Base-by-base conservation (phyloP, 64 coral and sea anemone genomes). In the Stichodactyla mertensii region DNA sequence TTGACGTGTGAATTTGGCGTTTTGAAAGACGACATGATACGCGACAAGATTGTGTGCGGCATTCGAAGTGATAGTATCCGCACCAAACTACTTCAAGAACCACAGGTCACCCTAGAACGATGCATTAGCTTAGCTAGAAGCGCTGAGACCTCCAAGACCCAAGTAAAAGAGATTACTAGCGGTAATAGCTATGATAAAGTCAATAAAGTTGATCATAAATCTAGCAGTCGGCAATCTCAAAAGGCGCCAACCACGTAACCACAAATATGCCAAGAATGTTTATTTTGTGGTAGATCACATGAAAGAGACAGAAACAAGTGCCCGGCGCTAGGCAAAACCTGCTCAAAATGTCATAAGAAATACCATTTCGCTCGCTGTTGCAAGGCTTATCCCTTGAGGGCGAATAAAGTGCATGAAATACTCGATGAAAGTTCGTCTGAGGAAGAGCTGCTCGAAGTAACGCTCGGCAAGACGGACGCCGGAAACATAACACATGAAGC, bases 1-100 rank as follows among this genome's bases (percentile, higher is more conserved):
- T n/a, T 61, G 26, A 85, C 77, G 24, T 64, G 83, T 64, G 59
- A 85, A 61, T 85, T 85, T 12, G 26, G 83, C 55, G 57, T 22
- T 31, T 85, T 85, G 26, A 85, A 62, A 64, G 83, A 85, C 23
- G 83, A 61, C 31, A 85, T 85, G 56, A 85, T 85, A 18, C 59
- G 2, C 83, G 83, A 85, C 55, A 57, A 18, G 20, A 57, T 85
- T 27, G 26, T 61, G 27, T 85, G 55, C 22, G 58, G 83, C 18
- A 36, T 85, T 10, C 24, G 26, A 24, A 61, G 64, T 18, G 64
- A 36, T 27, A 85, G 23, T 27, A 8, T 85, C 15, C 83, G 7
- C 59, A 57, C 8, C 18, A 85, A 85, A 31, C 15, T 61, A 61
- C 64, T 86, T 28, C 84, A 86, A 67, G 84, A 86, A 52, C 84